Conservation (phyloP, 2,797 vertebrate species). For the Spinibarbus caldwelli region DNA sequence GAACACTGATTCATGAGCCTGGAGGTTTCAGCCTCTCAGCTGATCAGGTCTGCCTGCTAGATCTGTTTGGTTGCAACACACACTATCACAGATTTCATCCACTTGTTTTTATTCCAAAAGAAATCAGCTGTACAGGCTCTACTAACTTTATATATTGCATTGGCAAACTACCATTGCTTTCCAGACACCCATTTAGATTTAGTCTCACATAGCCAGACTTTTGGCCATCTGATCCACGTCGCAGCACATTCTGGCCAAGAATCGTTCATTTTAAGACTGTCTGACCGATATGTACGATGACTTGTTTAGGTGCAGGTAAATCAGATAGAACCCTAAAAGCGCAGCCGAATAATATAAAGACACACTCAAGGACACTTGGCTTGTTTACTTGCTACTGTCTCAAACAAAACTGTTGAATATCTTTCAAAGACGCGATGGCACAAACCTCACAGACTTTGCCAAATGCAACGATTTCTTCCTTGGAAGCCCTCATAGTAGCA, state of each 20-base stretch:
- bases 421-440: slow-evolving; percentile 1
- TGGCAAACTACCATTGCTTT: background rate
- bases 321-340: background rate
- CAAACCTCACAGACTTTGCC: slow-evolving; percentile 16
- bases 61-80: background rate
- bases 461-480: slow-evolving; percentile 3
- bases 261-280: background rate
- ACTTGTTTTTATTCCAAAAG: slow-evolving; percentile 7
- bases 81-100: background rate
- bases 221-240: background rate
- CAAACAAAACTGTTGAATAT: slow-evolving; percentile 9
- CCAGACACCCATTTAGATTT: background rate
- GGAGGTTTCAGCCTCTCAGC: slow-evolving; percentile 2
- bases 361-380: background rate
- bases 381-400: slow-evolving; percentile 12
- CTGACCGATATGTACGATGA: background rate
- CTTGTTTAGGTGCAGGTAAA: background rate
- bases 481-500: slow-evolving; percentile 23
- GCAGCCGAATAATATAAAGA: slow-evolving; percentile 39
- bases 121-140: background rate
- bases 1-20: slow-evolving; percentile 16
- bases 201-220: background rate
- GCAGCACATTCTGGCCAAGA: background rate
- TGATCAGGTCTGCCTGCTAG: slow-evolving; percentile 6
- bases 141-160: background rate